Evolutionary conservation across 2,888 invertebrate species (phyloP), one percentile per base, ranked within the genome.

Genomic region (Drosophila anomelani): DNA sequence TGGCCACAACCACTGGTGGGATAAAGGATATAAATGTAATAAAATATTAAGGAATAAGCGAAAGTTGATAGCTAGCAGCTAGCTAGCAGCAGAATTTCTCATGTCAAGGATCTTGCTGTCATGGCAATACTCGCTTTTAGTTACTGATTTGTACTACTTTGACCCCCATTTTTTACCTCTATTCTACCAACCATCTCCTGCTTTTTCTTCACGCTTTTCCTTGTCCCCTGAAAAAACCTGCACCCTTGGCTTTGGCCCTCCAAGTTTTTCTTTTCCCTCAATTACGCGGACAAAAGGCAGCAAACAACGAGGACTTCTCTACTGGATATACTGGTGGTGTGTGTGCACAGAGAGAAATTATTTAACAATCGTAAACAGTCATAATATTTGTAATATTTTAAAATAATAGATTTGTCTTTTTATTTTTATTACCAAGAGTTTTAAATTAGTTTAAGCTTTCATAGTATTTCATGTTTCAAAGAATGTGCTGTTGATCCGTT

Each of bases 1-100:
- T 97, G 47, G 96, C 96, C 15, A 96, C 95, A 0, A 98, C 97
- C 13, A 98, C 97, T 60, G 81, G 23, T 89, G 47, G 26, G 5
- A 41, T 4, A 60, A 13, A 1, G 17, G 13, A 1, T 15, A 15
- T 0, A 34, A 9, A 34, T 32, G 7, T 4, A 13, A 20, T 34
- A 4, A 5, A 26, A 1, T 6, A 10, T 29, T 3, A 12, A 17
- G 12, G 13, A 4, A 15, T 26, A 5, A 23, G 8, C 15, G 8
- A 1, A 7, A 6, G 0, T 23, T 44, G 44, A 3, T 7, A 5
- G 34, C 20, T 15, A 12, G n/a, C n/a, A n/a, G n/a, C n/a, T n/a
- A n/a, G n/a, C n/a, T n/a, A n/a, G 8, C 8, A 20, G 12, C 44
- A n/a, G 39, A 39, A 47, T 61, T 67, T 26, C 29, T 41, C 29